phyloP scores from a whole-genome alignment of 1,140 invertebrate genomes.

The Drosophila azteca region DNA sequence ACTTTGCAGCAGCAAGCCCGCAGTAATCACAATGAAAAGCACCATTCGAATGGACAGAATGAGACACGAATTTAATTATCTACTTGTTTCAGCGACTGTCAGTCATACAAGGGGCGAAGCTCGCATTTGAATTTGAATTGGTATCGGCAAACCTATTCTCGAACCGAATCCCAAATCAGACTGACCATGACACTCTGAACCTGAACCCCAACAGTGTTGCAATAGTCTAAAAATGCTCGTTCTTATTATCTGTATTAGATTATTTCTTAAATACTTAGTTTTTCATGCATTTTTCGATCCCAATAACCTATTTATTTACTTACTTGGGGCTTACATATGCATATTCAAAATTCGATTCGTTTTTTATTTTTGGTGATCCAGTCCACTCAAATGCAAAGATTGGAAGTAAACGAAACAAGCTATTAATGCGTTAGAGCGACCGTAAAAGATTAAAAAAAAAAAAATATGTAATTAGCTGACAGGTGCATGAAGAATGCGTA shows the following conservation, averaged over 20 bases:
- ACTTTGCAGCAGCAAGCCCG: conserved; percentile 45
- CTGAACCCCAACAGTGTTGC: not conserved
- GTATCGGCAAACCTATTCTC: not conserved
- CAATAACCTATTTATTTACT: too few species aligned
- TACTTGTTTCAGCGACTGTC: too few species aligned
- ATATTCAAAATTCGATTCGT: too few species aligned
- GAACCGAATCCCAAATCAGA: not conserved
- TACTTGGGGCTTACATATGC: too few species aligned
- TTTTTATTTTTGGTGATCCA: too few species aligned
- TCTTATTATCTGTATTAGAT: not conserved
- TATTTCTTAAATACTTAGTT: too few species aligned
- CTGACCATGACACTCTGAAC: conserved; percentile 2
- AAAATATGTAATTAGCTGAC: conserved; percentile 1
- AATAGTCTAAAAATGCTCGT: not conserved
- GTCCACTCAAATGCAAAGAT: too few species aligned
- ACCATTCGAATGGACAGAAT: conserved; percentile 56
- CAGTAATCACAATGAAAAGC: conserved; percentile 24
- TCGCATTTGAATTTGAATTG: not conserved
- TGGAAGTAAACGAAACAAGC: too few species aligned
- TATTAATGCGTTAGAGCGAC: too few species aligned
- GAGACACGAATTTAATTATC: conserved; percentile 74
- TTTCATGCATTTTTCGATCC: too few species aligned
- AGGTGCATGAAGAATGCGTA: conserved; percentile 4
- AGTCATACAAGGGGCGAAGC: too few species aligned
- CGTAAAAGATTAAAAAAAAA: too few species aligned